Conservation (phyloP, 2,113 vertebrate species). For the Cacatua alba region DNA sequence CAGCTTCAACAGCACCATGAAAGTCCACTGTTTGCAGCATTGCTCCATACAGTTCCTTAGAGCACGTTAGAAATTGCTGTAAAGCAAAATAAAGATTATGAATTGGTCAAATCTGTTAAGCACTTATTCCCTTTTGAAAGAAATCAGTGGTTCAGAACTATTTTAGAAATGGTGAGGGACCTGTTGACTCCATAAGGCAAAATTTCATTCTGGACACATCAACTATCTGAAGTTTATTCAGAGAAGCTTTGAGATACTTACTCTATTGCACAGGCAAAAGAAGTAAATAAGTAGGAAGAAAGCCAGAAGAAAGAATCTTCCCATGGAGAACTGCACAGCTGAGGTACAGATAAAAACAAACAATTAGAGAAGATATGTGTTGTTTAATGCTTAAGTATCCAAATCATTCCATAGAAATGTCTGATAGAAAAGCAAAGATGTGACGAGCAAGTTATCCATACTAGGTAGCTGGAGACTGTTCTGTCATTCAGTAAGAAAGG, state of each 20-base stretch:
- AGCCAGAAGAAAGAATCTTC: background rate
- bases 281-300: background rate
- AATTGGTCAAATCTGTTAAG: background rate
- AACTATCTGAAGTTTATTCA: background rate
- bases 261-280: background rate
- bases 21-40: slow-evolving; percentile 73
- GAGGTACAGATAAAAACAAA: background rate
- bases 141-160: background rate
- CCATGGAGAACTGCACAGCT: background rate
- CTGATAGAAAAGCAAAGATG: background rate
- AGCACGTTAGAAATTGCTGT: slow-evolving; percentile 66
- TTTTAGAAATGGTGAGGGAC: background rate
- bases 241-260: background rate
- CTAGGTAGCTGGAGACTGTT: background rate
- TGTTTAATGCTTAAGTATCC: background rate
- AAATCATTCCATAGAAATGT: background rate
- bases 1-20: slow-evolving; percentile 51
- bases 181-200: background rate
- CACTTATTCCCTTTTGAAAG: background rate
- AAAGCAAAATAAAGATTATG: background rate
- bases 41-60: slow-evolving; percentile 70
- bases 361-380: background rate
- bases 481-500: background rate
- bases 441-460: background rate
- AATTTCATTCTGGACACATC: background rate